Evolutionary conservation across 2,888 invertebrate genomes (phyloP).

Genomic region (Actias luna): DNA sequence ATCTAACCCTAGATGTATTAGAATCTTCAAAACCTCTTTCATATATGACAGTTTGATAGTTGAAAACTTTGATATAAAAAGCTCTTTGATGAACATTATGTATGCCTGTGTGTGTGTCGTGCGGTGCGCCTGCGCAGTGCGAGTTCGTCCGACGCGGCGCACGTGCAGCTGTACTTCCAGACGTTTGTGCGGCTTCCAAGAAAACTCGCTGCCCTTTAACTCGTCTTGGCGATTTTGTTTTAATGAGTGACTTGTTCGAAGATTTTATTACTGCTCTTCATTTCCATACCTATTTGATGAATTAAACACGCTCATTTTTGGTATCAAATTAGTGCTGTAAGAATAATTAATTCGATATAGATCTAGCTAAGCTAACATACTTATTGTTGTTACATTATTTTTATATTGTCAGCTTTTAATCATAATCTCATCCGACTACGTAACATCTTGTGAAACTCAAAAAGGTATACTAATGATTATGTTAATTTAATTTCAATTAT

Average conservation of each 20-base stretch:
- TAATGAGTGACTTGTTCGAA: conserved; percentile 22
- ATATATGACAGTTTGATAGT: too few relatives aligned
- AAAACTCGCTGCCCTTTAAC: conserved; percentile 40
- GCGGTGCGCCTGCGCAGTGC: conserved; percentile 27
- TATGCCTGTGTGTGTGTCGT: conserved; percentile 24
- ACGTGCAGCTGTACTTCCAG: conserved; percentile 26
- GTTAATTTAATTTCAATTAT: too few relatives aligned
- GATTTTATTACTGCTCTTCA: neutral
- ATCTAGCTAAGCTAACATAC: neutral
- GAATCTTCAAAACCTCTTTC: neutral
- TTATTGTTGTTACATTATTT: neutral
- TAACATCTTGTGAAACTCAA: neutral
- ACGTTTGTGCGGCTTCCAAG: conserved; percentile 51
- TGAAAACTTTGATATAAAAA: conserved; percentile 12
- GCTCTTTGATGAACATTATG: conserved; percentile 17
- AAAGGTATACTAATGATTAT: too few relatives aligned
- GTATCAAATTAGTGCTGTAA: neutral
- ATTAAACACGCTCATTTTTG: neutral
- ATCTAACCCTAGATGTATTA: neutral
- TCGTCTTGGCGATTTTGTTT: conserved; percentile 36
- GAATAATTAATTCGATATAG: too few relatives aligned
- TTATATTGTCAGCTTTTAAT: too few relatives aligned
- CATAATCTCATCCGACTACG: neutral
- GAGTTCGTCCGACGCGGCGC: conserved; percentile 10
- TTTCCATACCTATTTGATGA: neutral